Evolutionary conservation across 2,797 vertebrate genomes (phyloP), one percentile per base, ranked within the genome.

Genomic region (Gadopsis marmoratus): DNA sequence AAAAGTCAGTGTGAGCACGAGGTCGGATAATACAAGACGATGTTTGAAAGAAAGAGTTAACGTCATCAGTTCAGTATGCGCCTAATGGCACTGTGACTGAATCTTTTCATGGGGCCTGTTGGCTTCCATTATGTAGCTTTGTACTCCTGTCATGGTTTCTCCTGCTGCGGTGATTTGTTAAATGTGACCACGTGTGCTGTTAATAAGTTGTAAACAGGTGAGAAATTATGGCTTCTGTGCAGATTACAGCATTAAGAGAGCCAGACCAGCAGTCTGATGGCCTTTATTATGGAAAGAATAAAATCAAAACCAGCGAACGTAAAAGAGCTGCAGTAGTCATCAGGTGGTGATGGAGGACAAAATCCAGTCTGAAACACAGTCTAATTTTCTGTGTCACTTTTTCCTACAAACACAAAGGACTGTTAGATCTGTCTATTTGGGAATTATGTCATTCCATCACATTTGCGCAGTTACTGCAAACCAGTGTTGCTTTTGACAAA

Each of bases 11-110:
- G 7, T 9, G 69, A 86, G 69, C 33, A 58, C 50, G 50, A 83
- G 50, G 62, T 54, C 35, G 64, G 72, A 86, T 88, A 79, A 78
- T 72, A 71, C 79, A 84, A 85, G 81, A 75, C 74, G 64, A 86
- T 69, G 71, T 74, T 84, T 80, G 73, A 86, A 62, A 61, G 41
- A 70, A 73, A 64, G 50, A 35, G 48, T 71, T 54, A 71, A 67
- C 45, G 69, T 88, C 84, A 85, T 80, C 76, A 31, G 56, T 74
- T 71, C 70, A 53, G 61, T 56, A 58, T 78, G 78, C 64, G 31
- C 59, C 64, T 60, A 6, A 10, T 58, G 31, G 19, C 9, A 43
- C 35, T 69, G 31, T 51, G 51, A 58, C 21, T 19, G 29, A 67
- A 73, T 59, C 45, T 17, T 50, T 58, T 55, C 29, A 60, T 31